phyloP scores from a whole-genome alignment of 2,888 invertebrate genomes.

The Adelphocoris suturalis region DNA sequence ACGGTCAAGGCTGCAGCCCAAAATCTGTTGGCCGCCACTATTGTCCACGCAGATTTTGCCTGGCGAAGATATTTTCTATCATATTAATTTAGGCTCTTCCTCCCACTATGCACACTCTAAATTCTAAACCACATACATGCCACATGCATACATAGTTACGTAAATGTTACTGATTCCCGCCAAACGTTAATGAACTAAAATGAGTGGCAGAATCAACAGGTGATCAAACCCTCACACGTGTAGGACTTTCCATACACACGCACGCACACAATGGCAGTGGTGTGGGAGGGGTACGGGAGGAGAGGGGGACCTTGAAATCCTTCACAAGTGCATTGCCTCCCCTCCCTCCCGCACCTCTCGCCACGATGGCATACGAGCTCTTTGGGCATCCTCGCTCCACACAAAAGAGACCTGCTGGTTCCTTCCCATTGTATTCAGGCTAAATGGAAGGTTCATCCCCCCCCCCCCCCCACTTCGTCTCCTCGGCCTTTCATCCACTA shows the following conservation, averaged over 20 bases:
- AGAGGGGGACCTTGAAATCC: conserved; percentile 51
- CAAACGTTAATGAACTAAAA: conserved; percentile 10
- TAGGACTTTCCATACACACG: conserved; percentile 27
- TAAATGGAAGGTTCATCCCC: conserved; percentile 45
- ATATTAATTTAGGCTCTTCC: too few species aligned
- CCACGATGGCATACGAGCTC: conserved; percentile 7
- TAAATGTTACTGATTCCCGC: not conserved
- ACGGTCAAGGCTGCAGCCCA: too few species aligned
- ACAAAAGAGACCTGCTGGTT: conserved; percentile 37
- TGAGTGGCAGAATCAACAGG: conserved; percentile 53
- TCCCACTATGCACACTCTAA: too few species aligned
- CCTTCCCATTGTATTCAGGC: conserved; percentile 59
- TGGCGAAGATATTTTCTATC: too few species aligned
- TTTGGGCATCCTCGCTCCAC: conserved; percentile 29
- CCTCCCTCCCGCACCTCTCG: not conserved
- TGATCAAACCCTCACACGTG: conserved; percentile 55
- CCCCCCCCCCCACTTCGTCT: not conserved
- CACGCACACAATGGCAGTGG: not conserved
- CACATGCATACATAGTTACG: too few species aligned
- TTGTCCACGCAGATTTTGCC: too few species aligned
- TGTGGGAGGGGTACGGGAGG: not conserved
- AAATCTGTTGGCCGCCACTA: too few species aligned
- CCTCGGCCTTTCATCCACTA: not conserved
- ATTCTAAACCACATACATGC: too few species aligned
- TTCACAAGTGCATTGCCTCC: conserved; percentile 62